A percentile compares a stretch with the other conserved stretches of the same genome.
phyloP scores from a whole-genome alignment of 2,888 invertebrate genomes.

The Ashinkailepas kermadecensis region DNA sequence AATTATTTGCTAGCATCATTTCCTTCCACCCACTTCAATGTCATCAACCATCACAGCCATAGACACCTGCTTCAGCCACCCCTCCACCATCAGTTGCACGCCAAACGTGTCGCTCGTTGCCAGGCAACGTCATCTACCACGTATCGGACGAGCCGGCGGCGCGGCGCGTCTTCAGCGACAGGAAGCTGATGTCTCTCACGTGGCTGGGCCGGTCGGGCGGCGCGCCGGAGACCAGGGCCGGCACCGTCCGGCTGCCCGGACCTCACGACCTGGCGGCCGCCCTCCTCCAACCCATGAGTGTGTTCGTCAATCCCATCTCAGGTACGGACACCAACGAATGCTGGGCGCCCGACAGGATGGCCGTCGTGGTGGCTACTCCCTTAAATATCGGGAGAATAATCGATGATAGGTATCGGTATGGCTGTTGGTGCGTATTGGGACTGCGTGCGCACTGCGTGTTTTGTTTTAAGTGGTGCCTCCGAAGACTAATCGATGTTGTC shows the following conservation, averaged over 20 bases:
- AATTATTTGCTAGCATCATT: no score
- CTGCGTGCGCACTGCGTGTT: no score
- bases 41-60: no score
- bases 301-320: not conserved
- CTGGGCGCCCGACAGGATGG: no score
- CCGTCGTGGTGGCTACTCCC: no score
- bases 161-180: not conserved
- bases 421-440: no score
- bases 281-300: not conserved
- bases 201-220: not conserved
- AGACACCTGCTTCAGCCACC: no score
- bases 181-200: constrained; percentile 9
- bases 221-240: constrained; percentile 8
- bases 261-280: not conserved
- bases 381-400: no score
- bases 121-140: constrained; percentile 59
- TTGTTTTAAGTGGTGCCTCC: no score
- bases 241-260: constrained; percentile 5
- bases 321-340: not conserved
- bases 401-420: no score
- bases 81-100: not conserved
- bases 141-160: constrained; percentile 42
- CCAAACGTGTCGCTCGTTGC: not conserved
- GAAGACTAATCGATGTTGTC: no score
- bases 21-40: no score